Base-by-base conservation (phyloP, 2,888 invertebrate species). In the Amiota mariae region DNA sequence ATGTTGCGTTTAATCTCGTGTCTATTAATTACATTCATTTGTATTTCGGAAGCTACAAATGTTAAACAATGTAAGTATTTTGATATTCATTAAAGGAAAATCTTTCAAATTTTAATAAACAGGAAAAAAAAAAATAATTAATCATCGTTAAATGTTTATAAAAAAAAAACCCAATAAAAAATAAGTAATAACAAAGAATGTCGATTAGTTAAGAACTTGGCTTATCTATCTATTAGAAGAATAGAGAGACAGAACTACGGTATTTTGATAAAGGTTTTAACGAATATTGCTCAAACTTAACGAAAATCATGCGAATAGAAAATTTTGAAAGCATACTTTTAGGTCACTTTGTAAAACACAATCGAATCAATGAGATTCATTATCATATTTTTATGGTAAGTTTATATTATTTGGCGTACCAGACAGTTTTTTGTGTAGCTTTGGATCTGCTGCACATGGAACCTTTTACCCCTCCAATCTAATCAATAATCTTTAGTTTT, bases 1-100 rank as follows among this genome's bases (percentile, higher is more conserved):
- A 83, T 83, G 83, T 72, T 74, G 70, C 84, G 81, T 18, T 47
- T 76, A 71, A 18, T 59, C 4, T 56, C 73, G 72, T 72, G 80
- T 13, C 8, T 81, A 48, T 75, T 78, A 24, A 48, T 85, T 8
- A 70, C 76, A 1, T 77, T 67, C 47, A 13, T 79, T 13, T 71
- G 66, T 46, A 9, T 73, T 51, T 73, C 72, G 36, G 71, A 71
- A 0, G 77, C 70, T 3, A 84, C 84, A 49, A 48, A 51, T 49
- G 75, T 84, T 8, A 63, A 79, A 46, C 57, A 81, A 73, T 84
- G 84, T 84, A 78, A 85, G 84, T 81, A 20, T 11, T 20, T 12
- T 10, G 10, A 18, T 20, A 9, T 48, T 15, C 12, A 36, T 64
- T 47, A 36, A 10, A 63, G 12, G 57, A 2, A n/a, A 24, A 24